phyloP scores from a whole-genome alignment of 2,113 vertebrate genomes.

The Bettongia penicillata region DNA sequence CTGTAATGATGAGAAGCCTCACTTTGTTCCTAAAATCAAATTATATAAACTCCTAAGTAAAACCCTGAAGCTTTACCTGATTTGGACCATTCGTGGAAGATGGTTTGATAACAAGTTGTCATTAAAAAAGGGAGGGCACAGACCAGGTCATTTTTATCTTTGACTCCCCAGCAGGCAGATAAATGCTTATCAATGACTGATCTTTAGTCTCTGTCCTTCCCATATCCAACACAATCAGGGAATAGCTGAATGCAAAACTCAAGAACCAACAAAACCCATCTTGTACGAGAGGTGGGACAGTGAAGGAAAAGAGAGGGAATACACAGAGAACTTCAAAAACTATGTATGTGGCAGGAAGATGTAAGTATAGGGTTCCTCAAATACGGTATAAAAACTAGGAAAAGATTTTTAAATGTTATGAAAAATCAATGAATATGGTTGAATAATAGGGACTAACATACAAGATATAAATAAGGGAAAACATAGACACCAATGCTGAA shows the following conservation, averaged over 20 bases:
- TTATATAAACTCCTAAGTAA: not conserved
- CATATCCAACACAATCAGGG: not conserved
- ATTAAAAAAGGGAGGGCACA: not conserved
- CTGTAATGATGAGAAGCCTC: not conserved
- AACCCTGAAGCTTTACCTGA: not conserved
- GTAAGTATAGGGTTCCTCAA: not conserved
- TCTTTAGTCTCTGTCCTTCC: not conserved
- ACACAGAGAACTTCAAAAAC: not conserved
- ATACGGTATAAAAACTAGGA: not conserved
- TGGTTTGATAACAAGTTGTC: not conserved
- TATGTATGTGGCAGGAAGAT: not conserved
- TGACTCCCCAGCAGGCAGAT: not conserved
- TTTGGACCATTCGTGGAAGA: not conserved
- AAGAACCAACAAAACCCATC: not conserved
- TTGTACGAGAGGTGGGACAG: not conserved
- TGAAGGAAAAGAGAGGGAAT: not conserved
- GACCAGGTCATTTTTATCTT: not conserved
- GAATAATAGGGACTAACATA: not conserved
- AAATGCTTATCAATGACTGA: not conserved
- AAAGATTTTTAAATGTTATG: not conserved
- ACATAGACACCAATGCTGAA: not conserved
- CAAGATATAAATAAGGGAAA: constrained; percentile 33
- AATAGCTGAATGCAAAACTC: not conserved
- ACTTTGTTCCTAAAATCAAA: not conserved
- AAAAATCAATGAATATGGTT: not conserved